phyloP scores from a whole-genome alignment of 2,888 invertebrate species.

The Nasonovia ribisnigri region DNA sequence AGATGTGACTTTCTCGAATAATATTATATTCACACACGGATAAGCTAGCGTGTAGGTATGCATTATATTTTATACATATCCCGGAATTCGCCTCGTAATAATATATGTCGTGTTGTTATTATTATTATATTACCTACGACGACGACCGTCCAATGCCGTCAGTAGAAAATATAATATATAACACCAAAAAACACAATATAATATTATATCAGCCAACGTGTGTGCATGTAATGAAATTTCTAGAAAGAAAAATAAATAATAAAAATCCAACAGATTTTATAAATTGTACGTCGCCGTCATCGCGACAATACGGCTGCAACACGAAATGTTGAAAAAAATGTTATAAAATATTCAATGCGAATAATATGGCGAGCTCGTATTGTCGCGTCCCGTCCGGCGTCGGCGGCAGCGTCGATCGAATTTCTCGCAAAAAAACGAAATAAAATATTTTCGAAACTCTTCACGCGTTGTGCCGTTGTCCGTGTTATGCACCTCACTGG shows the following conservation, averaged over 20 bases:
- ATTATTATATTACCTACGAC: background rate
- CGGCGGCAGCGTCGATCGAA: background rate
- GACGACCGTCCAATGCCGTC: no score
- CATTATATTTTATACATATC: conserved; percentile 17
- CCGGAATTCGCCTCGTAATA: conserved; percentile 31
- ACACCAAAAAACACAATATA: background rate
- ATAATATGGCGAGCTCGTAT: background rate
- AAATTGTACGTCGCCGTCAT: background rate
- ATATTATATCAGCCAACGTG: background rate
- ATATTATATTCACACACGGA: conserved; percentile 5
- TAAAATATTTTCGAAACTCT: background rate
- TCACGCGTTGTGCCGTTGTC: background rate
- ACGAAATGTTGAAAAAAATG: background rate
- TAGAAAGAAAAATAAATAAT: background rate
- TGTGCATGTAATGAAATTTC: conserved; percentile 3
- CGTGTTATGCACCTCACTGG: background rate
- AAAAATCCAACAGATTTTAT: background rate
- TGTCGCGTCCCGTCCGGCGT: background rate
- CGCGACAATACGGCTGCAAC: background rate
- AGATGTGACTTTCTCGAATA: conserved; percentile 26
- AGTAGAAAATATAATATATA: background rate
- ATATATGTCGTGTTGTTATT: background rate
- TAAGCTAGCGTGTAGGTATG: background rate
- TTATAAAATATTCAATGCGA: background rate
- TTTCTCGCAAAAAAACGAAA: background rate